Base-by-base conservation (phyloP, 2,888 invertebrate species). In the Platynereis dumerilii region DNA sequence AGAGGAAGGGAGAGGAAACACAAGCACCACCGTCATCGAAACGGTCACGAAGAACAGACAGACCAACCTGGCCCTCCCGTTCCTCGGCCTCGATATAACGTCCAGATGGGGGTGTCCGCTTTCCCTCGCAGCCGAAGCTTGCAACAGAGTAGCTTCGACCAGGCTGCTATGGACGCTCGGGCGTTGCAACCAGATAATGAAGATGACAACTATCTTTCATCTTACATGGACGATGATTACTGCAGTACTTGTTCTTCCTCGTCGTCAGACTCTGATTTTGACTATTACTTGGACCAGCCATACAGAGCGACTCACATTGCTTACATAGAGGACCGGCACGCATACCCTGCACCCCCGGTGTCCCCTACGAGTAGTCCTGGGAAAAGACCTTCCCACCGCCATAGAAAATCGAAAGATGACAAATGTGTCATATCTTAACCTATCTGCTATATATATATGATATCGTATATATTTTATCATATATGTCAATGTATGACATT, bases 221-320 rank as follows among this genome's bases (percentile, higher is more conserved):
- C 26, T 20, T 29, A 22, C 77, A 88, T 89, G 12, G n/a, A n/a
- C n/a, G 90, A 89, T 73, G 92, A 92, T 80, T 90, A 91, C 78
- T 95, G 94, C 83, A 94, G 94, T 48, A 94, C 95, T 17, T 95
- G 95, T 72, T 86, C 87, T 28, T 34, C 34, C 12, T 80, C 80
- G 66, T 81, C 80, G 52, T 88, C 87, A 74, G 94, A 92, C 28
- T 92, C 92, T 20, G 93, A 94, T 60, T 81, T 82, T 58, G 94
- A 93, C 71, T 94, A 94, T 83, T 91, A 92, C 69, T 92, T 93
- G 71, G 81, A 84, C 64, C 85, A 94, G 75, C 93, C 94, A 2
- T 86, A 93, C 73, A 87, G 92, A 66, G 94, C 94, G 48, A 93
- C 94, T 17, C 86, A 94, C 73, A 93, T 94, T 76, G 93, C 94